A percentile compares a stretch with the other conserved stretches of the same genome.
phyloP scores from a whole-genome alignment of 2,797 vertebrate species.

The Sebastes trivittatus region DNA sequence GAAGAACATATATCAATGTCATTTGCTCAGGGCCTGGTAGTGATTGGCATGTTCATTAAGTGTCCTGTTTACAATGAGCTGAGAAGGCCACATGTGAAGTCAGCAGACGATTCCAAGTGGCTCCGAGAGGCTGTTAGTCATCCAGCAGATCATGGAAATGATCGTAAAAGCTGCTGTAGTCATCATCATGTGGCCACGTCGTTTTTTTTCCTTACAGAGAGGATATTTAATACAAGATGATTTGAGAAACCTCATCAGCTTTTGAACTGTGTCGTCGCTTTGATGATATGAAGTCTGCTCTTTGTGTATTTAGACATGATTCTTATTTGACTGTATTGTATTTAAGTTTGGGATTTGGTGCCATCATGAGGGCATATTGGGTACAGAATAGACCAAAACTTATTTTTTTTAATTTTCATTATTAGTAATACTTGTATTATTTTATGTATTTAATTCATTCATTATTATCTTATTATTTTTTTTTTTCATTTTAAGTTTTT shows the following conservation, averaged over 20 bases:
- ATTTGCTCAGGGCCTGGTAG: background rate
- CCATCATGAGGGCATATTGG: constrained; percentile 57
- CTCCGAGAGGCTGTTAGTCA: constrained; percentile 28
- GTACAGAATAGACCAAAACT: constrained; percentile 3
- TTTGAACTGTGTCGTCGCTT: constrained; percentile 14
- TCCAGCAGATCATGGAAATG: constrained; percentile 9
- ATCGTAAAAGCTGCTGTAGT: constrained; percentile 35
- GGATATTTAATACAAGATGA: background rate
- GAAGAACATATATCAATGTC: constrained; percentile 13
- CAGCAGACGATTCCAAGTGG: constrained; percentile 24
- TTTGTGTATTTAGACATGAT: background rate
- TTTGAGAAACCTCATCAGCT: constrained; percentile 27
- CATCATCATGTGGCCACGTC: constrained; percentile 11
- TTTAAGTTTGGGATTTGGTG: constrained; percentile 52
- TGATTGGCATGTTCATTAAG: constrained; percentile 40
- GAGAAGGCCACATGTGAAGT: constrained; percentile 31
- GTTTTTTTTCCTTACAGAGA: constrained; percentile 5
- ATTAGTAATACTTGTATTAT: no score
- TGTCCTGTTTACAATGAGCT: constrained; percentile 39
- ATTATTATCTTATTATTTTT: no score
- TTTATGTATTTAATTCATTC: no score
- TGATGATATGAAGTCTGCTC: constrained; percentile 18
- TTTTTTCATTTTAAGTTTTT: no score
- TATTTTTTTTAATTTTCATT: no score
- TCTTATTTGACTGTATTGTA: background rate